Percentiles rank a stretch among this genome's conserved stretches.
phyloP scores from a whole-genome alignment of 2,113 vertebrate species.

The Uria lomvia region DNA sequence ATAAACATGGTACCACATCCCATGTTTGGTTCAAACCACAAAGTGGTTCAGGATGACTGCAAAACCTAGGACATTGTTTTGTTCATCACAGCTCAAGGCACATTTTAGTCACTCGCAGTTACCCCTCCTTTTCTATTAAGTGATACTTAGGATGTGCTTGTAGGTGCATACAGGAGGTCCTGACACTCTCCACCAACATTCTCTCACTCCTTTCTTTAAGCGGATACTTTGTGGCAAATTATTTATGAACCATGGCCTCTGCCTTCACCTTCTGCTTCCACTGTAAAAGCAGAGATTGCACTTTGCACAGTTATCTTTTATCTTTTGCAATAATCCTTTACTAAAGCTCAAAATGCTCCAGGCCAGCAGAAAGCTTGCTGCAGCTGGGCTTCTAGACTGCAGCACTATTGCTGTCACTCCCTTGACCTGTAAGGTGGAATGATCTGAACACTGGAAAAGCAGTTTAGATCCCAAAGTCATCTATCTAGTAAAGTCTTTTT shows the following conservation, averaged over 20 bases:
- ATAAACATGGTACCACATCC: neutral
- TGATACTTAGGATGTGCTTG: rapidly evolving
- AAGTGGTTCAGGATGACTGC: neutral
- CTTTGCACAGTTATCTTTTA: neutral
- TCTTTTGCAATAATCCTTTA: neutral
- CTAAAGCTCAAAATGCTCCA: neutral
- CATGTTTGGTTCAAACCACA: neutral
- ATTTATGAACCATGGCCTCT: neutral
- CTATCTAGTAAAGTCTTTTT: neutral
- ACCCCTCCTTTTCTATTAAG: neutral
- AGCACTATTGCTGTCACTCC: rapidly evolving
- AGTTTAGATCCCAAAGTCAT: neutral
- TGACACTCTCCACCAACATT: neutral
- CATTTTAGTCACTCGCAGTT: neutral
- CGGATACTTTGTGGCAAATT: neutral
- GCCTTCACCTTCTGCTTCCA: neutral
- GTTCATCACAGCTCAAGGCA: neutral
- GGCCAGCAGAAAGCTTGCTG: neutral
- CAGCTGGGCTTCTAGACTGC: neutral
- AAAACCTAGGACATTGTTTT: neutral
- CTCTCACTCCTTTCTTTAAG: neutral
- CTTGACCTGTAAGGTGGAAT: neutral
- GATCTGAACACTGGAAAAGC: neutral
- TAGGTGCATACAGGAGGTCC: neutral
- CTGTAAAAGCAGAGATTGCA: neutral